Evolutionary conservation across 2,797 vertebrate genomes (phyloP), one percentile per base, ranked within the genome.

Genomic region (Phoebastria nigripes): DNA sequence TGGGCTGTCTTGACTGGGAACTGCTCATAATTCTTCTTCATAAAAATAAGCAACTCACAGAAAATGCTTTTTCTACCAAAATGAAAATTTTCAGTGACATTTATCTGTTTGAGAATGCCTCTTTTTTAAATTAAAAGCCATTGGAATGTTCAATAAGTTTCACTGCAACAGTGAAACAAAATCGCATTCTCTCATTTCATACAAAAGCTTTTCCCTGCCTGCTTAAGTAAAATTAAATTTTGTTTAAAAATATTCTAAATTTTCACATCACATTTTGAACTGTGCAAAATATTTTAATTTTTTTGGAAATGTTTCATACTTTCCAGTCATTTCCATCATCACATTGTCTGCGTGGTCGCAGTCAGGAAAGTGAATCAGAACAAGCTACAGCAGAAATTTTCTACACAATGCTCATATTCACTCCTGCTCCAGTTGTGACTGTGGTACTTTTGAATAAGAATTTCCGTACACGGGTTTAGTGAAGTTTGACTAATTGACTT

Each of bases 401-500:
- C 73, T 47, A 56, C 12, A 24, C 12, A 47, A 13, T 46, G 11
- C 22, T 79, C 29, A 21, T 41, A 31, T 37, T 78, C 31, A 14
- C 9, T 81, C 24, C 42, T 56, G 19, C n/a, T 71, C 33, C 65
- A 59, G 12, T 52, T 81, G 47, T 59, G 61, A 20, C 26, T 33
- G 3, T 15, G n/a, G 24, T 22, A 46, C 28, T 69, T 67, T 29
- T 81, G 31, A 79, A 31, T 41, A 66, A 65, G 54, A 55, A 42
- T 24, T 90, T 84, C n/a, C 41, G 65, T 4, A 2, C 8, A 41
- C 17, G 18, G 9, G 9, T 69, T 56, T 28, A 69, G 46, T 37
- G n/a, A 71, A 67, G 52, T 70, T 90, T 82, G 29, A 56, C 58
- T 82, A 65, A 90, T 37, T 91, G 66, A 69, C 55, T 94, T 87